phyloP scores from a whole-genome alignment of 2,113 vertebrate genomes.

The Pseudolaguvia tuberculata region DNA sequence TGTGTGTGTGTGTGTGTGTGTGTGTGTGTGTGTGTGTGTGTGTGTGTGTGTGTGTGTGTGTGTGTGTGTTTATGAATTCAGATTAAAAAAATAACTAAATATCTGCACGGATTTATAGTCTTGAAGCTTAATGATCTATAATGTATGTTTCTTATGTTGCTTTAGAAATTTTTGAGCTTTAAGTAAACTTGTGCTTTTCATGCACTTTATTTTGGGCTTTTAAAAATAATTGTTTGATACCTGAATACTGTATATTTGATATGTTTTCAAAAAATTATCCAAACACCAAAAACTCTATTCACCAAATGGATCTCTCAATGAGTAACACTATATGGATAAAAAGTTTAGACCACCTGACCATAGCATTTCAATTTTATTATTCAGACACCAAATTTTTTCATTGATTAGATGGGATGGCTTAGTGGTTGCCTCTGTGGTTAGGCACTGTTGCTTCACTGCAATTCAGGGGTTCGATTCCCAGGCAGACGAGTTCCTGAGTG shows the following conservation, averaged over 20 bases:
- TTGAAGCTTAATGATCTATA: constrained; percentile 1
- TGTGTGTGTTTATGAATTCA: neutral
- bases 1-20: too few species aligned
- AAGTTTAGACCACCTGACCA: too few species aligned
- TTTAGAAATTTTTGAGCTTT: constrained; percentile 29
- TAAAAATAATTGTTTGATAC: constrained; percentile 4
- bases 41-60: too few species aligned
- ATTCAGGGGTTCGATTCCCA: too few species aligned
- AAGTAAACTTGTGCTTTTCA: constrained; percentile 40
- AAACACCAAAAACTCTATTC: constrained; percentile 54
- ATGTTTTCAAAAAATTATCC: neutral
- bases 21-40: too few species aligned
- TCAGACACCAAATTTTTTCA: too few species aligned
- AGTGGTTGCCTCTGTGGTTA: too few species aligned
- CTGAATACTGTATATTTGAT: too few species aligned
- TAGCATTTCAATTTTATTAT: too few species aligned
- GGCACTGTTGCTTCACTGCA: too few species aligned
- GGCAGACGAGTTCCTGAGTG: too few species aligned
- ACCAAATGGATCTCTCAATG: constrained; percentile 59
- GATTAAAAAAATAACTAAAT: constrained; percentile 1
- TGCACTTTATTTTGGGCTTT: constrained; percentile 5
- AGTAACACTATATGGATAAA: constrained; percentile 45
- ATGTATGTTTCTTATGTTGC: constrained; percentile 13
- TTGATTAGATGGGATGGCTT: too few species aligned
- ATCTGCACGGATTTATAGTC: neutral